These are phyloP conservation scores for Phalacrocorax aristotelis DNA, from an alignment of 2,113 vertebrate species.

Conservation along the genomic window DNA sequence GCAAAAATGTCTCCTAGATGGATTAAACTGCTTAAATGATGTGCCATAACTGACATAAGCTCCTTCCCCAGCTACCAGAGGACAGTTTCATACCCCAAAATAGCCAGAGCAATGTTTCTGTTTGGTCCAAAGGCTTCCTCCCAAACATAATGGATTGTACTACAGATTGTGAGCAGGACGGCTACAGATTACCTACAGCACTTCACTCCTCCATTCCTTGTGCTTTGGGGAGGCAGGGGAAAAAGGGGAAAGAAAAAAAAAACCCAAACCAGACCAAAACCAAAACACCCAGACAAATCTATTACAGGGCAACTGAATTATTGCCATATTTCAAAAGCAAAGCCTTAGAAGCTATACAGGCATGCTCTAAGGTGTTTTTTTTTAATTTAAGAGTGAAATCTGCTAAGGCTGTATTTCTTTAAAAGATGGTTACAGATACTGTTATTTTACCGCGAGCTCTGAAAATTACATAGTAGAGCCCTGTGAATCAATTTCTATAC, in stretches of 20 bases:
- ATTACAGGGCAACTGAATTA: neutral
- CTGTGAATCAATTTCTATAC: neutral
- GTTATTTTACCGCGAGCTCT: neutral
- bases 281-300: neutral
- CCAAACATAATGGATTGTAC: neutral
- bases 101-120: neutral
- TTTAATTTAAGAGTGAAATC: neutral
- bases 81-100: neutral
- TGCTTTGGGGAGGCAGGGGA: neutral
- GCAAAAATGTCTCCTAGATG: neutral
- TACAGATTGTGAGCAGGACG: neutral
- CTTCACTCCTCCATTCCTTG: neutral
- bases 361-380: neutral
- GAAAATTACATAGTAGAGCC: neutral
- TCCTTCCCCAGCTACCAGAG: neutral
- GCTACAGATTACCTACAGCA: neutral
- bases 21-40: neutral
- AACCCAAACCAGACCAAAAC: no score
- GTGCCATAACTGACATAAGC: neutral
- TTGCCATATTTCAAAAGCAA: neutral
- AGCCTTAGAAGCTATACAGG: neutral
- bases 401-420: neutral
- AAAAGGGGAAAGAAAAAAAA: no score
- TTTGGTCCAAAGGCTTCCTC: neutral
- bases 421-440: neutral